phyloP scores from a whole-genome alignment of 2,797 vertebrate species.

The Urosaurus nigricauda region DNA sequence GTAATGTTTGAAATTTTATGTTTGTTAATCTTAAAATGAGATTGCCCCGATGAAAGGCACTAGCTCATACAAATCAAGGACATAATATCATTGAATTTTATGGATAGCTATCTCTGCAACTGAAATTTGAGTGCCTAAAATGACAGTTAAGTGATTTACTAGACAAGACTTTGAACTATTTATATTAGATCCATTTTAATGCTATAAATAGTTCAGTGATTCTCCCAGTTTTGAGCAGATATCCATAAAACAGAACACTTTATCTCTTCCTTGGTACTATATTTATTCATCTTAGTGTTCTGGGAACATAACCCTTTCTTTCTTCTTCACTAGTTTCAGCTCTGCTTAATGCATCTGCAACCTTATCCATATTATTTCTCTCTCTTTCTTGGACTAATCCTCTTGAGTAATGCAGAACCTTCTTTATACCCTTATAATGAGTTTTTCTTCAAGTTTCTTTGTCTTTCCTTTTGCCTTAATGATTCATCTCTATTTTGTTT shows the following conservation, averaged over 20 bases:
- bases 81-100: constrained; percentile 5
- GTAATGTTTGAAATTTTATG: neutral
- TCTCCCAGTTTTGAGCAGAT: neutral
- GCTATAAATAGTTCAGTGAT: constrained; percentile 21
- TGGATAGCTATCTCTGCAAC: neutral
- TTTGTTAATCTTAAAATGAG: constrained; percentile 13
- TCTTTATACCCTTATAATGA: neutral
- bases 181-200: constrained; percentile 34
- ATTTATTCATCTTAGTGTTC: neutral
- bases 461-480: neutral
- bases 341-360: neutral
- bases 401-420: neutral
- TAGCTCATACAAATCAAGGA: constrained; percentile 10
- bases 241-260: constrained; percentile 13
- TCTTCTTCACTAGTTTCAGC: neutral
- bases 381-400: neutral
- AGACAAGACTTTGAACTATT: constrained; percentile 22
- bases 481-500: neutral
- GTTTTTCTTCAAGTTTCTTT: neutral
- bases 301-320: neutral
- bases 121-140: constrained; percentile 7
- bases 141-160: constrained; percentile 6
- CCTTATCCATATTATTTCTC: neutral
- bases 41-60: neutral
- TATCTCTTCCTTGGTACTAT: constrained; percentile 32